Evolutionary conservation across 2,113 vertebrate species (phyloP), one percentile per base, ranked within the genome.

Genomic region (Myiagra hebetior): DNA sequence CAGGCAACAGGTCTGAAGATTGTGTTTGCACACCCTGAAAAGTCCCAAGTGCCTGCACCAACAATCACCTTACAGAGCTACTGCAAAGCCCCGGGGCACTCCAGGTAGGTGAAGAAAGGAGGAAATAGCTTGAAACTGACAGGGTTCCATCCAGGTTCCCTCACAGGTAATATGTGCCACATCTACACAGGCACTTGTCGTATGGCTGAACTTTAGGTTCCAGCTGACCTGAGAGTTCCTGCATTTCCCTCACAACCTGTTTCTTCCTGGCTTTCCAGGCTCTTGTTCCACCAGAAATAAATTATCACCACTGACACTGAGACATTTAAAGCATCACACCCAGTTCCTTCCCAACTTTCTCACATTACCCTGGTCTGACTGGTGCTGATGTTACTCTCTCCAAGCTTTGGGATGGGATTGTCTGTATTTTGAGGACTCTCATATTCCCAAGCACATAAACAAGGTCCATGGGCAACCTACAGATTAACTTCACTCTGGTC

Each of bases 121-220:
- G 30, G 44, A 96, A 77, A 90, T 5, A 70, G 30, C 67, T 69
- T 41, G 33, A 55, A 91, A 83, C 13, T 59, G n/a, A 62, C 44
- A 63, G 0, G 0, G 8, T 31, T 85, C 75, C 35, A 31, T 28
- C 16, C 59, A 79, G 24, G 11, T 22, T 85, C 52, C 74, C 55
- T 62, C 0, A 1, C 13, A 30, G 59, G 31, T 27, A 83, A 42
- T 9, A 42, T 0, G 6, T 57, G 35, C 39, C 49, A 59, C 0
- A 0, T 59, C 74, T 63, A 85, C 56, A 67, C 20, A 84, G 47
- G 47, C 10, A 69, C 50, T 65, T 56, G 15, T 56, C 8, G 1
- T 33, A 46, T 39, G 69, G 76, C 64, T 62, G 13, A 85, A 52
- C 28, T 65, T 79, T 16, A 31, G 41, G 37, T 44, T 44, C 53